A percentile compares a stretch with the other conserved stretches of the same genome.
Evolutionary conservation across 37 sponge, comb jelly and placozoan species (phyloP).

Genomic region (Crambe crambe): DNA sequence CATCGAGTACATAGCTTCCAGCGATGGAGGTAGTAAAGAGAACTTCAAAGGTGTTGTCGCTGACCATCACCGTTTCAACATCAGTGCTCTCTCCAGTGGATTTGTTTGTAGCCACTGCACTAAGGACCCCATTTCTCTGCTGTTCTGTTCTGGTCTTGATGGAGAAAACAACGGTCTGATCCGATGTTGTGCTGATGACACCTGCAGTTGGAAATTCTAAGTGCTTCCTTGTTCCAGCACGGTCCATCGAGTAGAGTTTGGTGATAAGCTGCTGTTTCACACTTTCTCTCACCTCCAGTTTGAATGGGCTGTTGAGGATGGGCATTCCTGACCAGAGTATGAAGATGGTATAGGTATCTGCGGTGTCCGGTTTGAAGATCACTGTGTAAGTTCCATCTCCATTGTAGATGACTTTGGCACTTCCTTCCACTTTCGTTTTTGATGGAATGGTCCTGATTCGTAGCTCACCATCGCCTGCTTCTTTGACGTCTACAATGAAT

Average conservation of each 20-base stretch:
- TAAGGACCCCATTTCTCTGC: conserved; percentile 9
- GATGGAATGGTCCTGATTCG: not conserved
- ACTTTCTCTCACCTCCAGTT: conserved; percentile 20
- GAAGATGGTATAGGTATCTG: conserved; percentile 15
- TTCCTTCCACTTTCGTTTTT: conserved; percentile 6
- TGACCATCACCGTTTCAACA: not conserved
- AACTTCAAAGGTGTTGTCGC: conserved; percentile 23
- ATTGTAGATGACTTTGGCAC: conserved; percentile 10
- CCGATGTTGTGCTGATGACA: not conserved
- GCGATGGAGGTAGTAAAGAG: conserved; percentile 36
- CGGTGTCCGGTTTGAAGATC: conserved; percentile 9
- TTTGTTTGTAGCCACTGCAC: not conserved
- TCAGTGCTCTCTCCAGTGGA: not conserved
- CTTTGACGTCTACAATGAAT: conserved; percentile 43
- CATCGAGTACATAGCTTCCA: conserved; percentile 34
- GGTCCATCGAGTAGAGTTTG: conserved; percentile 7
- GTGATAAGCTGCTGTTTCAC: conserved; percentile 17
- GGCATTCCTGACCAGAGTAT: conserved; percentile 53
- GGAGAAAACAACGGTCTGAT: not conserved
- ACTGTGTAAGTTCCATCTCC: conserved; percentile 38
- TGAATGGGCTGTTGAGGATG: conserved; percentile 60
- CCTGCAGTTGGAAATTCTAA: conserved; percentile 4
- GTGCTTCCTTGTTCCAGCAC: not conserved
- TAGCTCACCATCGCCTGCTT: conserved; percentile 52
- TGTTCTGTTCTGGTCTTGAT: conserved; percentile 16